Evolutionary conservation across 2,888 invertebrate genomes (phyloP).

Genomic region (Allygus modestus): DNA sequence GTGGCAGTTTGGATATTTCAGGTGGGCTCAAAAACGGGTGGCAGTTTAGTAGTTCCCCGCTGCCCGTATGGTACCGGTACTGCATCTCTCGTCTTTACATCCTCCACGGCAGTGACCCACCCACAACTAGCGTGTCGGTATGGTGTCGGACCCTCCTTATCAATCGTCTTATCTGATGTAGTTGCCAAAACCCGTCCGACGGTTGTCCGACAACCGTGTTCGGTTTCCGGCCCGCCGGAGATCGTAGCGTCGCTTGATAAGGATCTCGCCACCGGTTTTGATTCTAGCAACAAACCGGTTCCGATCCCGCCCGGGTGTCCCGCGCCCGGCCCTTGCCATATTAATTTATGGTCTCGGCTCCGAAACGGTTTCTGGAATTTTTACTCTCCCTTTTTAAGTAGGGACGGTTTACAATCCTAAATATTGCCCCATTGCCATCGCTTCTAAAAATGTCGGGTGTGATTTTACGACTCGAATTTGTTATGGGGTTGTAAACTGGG

Average conservation of each 20-base stretch:
- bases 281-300: conserved; percentile 37
- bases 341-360: conserved; percentile 54
- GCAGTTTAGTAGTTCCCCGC: too few relatives aligned
- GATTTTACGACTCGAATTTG: neutral
- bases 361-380: conserved; percentile 40
- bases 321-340: conserved; percentile 52
- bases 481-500: too few relatives aligned
- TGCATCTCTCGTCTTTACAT: too few relatives aligned
- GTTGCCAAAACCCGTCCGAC: neutral
- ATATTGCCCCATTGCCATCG: too few relatives aligned
- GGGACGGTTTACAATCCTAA: conserved; percentile 29
- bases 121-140: too few relatives aligned
- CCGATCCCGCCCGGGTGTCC: neutral
- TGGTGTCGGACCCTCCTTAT: too few relatives aligned
- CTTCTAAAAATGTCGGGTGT: neutral
- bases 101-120: too few relatives aligned
- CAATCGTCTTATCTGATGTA: neutral
- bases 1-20: too few relatives aligned
- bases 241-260: conserved; percentile 33
- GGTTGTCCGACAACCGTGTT: neutral
- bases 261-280: conserved; percentile 43
- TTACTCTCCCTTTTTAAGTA: conserved; percentile 45
- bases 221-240: conserved; percentile 30
- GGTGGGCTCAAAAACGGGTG: too few relatives aligned
- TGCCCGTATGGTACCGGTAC: too few relatives aligned